phyloP scores from a whole-genome alignment of 1,140 invertebrate genomes.

The Drosophila truncata region DNA sequence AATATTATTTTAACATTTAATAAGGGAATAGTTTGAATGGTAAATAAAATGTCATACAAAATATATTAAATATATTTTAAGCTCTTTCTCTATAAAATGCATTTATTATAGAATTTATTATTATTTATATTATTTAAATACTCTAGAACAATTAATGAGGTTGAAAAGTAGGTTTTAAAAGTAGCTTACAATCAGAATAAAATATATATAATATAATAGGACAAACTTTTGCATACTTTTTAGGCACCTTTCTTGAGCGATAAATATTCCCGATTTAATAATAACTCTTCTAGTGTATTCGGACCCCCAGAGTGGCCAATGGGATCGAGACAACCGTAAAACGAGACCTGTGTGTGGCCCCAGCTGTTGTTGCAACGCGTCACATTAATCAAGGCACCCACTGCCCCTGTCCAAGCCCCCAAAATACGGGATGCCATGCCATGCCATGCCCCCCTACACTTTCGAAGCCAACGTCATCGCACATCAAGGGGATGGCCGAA shows the following conservation, averaged over 20 bases:
- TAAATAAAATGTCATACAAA: background rate
- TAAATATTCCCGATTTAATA: no score
- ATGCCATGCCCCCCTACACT: background rate
- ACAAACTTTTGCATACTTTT: background rate
- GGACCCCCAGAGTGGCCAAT: background rate
- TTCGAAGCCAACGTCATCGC: slow-evolving; percentile 41
- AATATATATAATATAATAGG: background rate
- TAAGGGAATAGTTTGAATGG: no score
- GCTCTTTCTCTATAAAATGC: background rate
- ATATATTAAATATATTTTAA: background rate
- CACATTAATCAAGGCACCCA: slow-evolving; percentile 77
- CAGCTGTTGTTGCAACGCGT: slow-evolving; percentile 58
- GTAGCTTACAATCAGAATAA: no score
- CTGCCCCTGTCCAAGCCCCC: slow-evolving; percentile 36
- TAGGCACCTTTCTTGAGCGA: background rate
- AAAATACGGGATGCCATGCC: slow-evolving; percentile 8
- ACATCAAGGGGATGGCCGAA: slow-evolving; percentile 65
- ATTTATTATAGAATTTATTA: background rate
- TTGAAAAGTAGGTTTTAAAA: no score
- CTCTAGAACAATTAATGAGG: background rate
- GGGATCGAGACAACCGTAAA: slow-evolving; percentile 24
- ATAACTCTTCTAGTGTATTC: slow-evolving; percentile 7
- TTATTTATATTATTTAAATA: background rate
- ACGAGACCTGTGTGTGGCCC: slow-evolving; percentile 43
- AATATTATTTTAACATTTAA: no score